phyloP scores from a whole-genome alignment of 2,888 invertebrate species.

The Cheilosia variabilis region DNA sequence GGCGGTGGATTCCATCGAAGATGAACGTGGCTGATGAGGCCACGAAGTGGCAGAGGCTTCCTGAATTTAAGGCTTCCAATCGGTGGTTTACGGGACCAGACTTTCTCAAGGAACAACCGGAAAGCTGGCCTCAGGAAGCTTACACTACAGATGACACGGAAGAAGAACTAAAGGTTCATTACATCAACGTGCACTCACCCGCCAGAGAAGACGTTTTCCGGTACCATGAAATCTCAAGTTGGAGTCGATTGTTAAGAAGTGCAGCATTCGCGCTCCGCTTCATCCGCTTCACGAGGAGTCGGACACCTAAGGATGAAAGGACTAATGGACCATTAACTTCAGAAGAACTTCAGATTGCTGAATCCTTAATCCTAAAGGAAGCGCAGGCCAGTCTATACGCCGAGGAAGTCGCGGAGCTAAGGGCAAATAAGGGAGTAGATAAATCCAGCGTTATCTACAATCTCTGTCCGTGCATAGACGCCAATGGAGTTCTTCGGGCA shows the following conservation, averaged over 20 bases:
- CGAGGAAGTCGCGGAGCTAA: neutral
- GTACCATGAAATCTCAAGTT: neutral
- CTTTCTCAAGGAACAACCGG: slow-evolving; percentile 32
- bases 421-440: neutral
- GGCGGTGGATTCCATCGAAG: slow-evolving; percentile 59
- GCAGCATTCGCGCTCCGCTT: slow-evolving; percentile 17
- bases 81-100: slow-evolving; percentile 55
- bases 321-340: neutral
- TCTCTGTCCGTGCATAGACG: neutral
- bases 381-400: neutral
- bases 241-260: slow-evolving; percentile 19
- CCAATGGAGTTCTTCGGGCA: neutral
- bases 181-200: neutral
- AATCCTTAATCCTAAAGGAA: neutral
- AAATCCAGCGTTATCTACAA: neutral
- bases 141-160: neutral
- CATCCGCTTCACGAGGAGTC: neutral
- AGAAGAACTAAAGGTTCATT: slow-evolving; percentile 6
- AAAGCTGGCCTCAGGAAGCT: slow-evolving; percentile 25
- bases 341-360: slow-evolving; percentile 8
- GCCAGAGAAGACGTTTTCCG: neutral
- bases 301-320: neutral
- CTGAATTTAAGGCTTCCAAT: slow-evolving; percentile 12
- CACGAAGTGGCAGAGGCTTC: slow-evolving; percentile 49
- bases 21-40: slow-evolving; percentile 67